These are phyloP conservation scores for Onthophagus taurus DNA, from an alignment of 1,140 invertebrate genomes.

Conservation along the genomic window DNA sequence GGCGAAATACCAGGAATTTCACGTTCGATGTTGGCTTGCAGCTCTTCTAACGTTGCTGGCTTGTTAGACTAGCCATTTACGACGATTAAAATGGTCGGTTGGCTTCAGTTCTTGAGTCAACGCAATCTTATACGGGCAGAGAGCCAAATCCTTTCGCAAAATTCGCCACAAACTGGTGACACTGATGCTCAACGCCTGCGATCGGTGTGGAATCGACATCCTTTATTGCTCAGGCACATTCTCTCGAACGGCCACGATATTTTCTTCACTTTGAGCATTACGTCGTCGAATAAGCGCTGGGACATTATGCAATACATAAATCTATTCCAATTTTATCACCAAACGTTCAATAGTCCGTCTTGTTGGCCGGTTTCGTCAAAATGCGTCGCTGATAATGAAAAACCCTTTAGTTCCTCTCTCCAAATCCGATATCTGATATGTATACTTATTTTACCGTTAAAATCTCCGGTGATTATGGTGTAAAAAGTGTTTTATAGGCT, in stretches of 20 bases:
- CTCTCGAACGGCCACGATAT: constrained; percentile 8
- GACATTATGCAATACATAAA: constrained; percentile 1
- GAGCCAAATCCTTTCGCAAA: constrained; percentile 1
- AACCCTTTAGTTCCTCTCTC: too few relatives aligned
- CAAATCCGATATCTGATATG: too few relatives aligned
- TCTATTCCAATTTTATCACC: neutral
- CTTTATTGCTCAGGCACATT: neutral
- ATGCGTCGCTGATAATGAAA: too few relatives aligned
- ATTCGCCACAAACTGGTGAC: constrained; percentile 1
- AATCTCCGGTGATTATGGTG: too few relatives aligned
- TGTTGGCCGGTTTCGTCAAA: too few relatives aligned
- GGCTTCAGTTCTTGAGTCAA: constrained; percentile 1
- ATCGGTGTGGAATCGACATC: constrained; percentile 4
- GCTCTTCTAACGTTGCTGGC: too few relatives aligned
- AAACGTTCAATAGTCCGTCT: constrained; percentile 8
- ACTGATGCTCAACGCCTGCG: neutral
- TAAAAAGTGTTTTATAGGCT: too few relatives aligned
- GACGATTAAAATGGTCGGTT: neutral
- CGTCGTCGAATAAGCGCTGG: neutral
- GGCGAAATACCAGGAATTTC: constrained; percentile 15
- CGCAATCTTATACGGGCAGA: constrained; percentile 1
- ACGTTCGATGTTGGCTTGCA: constrained; percentile 9
- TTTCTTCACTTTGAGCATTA: constrained; percentile 1
- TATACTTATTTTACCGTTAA: too few relatives aligned
- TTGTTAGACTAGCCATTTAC: constrained; percentile 9